Conservation (phyloP, 1,140 invertebrate species). For the Drosophila gunungcola region DNA sequence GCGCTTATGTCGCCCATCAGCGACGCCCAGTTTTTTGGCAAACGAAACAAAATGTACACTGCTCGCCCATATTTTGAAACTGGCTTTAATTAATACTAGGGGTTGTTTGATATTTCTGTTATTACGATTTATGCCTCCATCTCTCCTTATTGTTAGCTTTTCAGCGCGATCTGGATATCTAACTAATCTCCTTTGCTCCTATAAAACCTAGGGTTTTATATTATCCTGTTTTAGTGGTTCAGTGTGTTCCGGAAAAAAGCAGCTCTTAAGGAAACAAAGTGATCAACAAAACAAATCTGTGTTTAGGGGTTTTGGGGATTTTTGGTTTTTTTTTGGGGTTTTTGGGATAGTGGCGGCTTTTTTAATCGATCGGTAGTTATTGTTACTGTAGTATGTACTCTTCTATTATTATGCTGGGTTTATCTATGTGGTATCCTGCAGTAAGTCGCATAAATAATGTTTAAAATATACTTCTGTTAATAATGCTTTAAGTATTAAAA, state of each 20-base stretch:
- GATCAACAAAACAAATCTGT: slow-evolving; percentile 29
- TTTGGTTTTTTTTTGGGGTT: neutral
- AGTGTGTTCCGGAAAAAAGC: slow-evolving; percentile 12
- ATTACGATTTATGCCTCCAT: slow-evolving; percentile 26
- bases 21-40: slow-evolving; percentile 70
- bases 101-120: slow-evolving; percentile 41
- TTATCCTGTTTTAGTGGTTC: slow-evolving; percentile 5
- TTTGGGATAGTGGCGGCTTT: slow-evolving; percentile 48
- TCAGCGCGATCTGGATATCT: slow-evolving; percentile 24
- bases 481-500: slow-evolving; percentile 74
- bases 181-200: slow-evolving; percentile 15
- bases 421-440: slow-evolving; percentile 68
- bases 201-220: neutral
- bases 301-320: slow-evolving; percentile 16
- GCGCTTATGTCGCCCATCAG: slow-evolving; percentile 47
- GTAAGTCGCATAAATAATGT: slow-evolving; percentile 76
- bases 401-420: slow-evolving; percentile 64
- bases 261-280: slow-evolving; percentile 23
- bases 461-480: slow-evolving; percentile 74
- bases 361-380: slow-evolving; percentile 52
- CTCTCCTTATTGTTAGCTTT: slow-evolving; percentile 47
- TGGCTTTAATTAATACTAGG: slow-evolving; percentile 63
- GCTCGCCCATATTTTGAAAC: slow-evolving; percentile 53
- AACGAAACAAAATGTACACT: slow-evolving; percentile 73
- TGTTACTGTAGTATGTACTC: slow-evolving; percentile 64